Evolutionary conservation across 2,888 invertebrate genomes (phyloP).

Genomic region (Plusia festucae): DNA sequence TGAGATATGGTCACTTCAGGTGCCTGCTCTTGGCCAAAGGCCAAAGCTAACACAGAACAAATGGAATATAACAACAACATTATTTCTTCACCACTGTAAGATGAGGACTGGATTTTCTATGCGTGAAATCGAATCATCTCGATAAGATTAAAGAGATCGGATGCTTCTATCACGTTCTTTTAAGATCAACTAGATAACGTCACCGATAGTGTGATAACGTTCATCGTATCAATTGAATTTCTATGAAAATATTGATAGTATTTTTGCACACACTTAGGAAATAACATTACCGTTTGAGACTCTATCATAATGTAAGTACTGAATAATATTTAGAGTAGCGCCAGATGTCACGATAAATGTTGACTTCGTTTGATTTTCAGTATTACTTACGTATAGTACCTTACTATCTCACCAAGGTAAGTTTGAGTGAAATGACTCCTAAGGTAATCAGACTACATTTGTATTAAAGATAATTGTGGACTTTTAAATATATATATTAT

Average conservation of each 20-base stretch:
- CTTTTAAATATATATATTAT: no score
- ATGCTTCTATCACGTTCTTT: slow-evolving; percentile 26
- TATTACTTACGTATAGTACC: background rate
- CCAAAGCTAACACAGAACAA: slow-evolving; percentile 52
- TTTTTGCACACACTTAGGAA: background rate
- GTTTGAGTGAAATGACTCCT: no score
- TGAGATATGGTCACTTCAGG: slow-evolving; percentile 70
- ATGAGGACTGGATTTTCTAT: slow-evolving; percentile 56
- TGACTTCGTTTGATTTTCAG: background rate
- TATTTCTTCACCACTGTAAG: slow-evolving; percentile 52
- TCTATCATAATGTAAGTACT: background rate
- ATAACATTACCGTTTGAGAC: background rate
- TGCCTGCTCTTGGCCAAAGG: slow-evolving; percentile 50
- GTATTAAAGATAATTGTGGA: no score
- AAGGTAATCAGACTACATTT: no score
- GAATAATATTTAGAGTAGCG: background rate
- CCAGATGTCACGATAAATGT: background rate
- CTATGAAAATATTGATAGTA: slow-evolving; percentile 7
- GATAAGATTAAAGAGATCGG: slow-evolving; percentile 59
- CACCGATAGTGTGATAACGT: slow-evolving; percentile 42
- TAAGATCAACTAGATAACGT: slow-evolving; percentile 47
- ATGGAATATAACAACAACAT: slow-evolving; percentile 65
- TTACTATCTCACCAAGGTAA: no score
- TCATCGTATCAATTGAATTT: slow-evolving; percentile 26
- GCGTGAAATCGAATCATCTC: slow-evolving; percentile 31